These are phyloP conservation scores for Pandemis heparana DNA, from an alignment of 2,888 invertebrate genomes.

Conservation along the genomic window DNA sequence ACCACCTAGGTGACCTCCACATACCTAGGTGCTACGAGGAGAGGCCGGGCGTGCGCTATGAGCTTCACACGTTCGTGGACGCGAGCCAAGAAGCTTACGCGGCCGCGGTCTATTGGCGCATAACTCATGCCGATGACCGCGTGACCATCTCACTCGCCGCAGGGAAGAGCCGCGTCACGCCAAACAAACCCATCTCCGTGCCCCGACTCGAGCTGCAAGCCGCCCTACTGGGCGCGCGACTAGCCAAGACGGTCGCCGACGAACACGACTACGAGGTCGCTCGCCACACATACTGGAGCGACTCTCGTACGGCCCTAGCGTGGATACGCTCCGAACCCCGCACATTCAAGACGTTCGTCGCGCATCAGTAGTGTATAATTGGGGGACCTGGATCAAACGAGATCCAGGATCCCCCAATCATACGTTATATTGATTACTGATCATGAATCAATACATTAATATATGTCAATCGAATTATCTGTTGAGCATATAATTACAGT, in stretches of 20 bases:
- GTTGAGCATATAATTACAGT: too few species aligned
- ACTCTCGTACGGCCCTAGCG: conserved; percentile 35
- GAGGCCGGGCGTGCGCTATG: neutral
- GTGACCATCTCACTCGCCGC: neutral
- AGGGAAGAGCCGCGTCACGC: neutral
- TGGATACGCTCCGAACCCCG: conserved; percentile 41
- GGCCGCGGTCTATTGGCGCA: neutral
- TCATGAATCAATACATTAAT: too few species aligned
- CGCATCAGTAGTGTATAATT: too few species aligned
- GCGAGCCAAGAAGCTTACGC: neutral
- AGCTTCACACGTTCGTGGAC: neutral
- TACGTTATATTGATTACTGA: too few species aligned
- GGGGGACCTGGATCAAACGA: too few species aligned
- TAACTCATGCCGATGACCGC: neutral
- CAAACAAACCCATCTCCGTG: neutral
- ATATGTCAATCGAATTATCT: too few species aligned
- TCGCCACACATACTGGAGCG: conserved; percentile 35
- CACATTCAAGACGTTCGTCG: too few species aligned
- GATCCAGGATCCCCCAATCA: too few species aligned
- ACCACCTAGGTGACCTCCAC: neutral
- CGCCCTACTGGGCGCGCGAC: conserved; percentile 30
- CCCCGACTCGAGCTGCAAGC: neutral
- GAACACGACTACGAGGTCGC: conserved; percentile 16
- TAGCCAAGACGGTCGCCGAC: conserved; percentile 26
- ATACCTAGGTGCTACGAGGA: neutral